Base-by-base conservation (phyloP, 2,113 vertebrate genomes). In the Catagonus wagneri region DNA sequence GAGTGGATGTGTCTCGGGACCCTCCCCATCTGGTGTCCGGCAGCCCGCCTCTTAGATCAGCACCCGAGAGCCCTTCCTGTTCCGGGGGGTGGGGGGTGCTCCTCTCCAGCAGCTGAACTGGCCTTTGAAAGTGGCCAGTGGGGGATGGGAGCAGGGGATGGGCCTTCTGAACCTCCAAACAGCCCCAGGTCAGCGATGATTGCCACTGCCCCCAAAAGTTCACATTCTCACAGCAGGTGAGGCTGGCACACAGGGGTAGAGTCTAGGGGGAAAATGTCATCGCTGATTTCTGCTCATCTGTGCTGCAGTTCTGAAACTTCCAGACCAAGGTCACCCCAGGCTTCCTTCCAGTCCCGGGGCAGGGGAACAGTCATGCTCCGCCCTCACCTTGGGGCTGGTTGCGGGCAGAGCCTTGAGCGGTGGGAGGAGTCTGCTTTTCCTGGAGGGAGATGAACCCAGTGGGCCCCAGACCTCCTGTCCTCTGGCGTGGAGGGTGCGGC, bases 211-310 rank as follows among this genome's bases (percentile, higher is more conserved):
- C 56, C 56, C 3, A 89, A 92, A 97, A 92, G 61, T 34, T 32
- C 90, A 52, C n/a, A 0, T 98, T 94, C 96, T 97, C 95, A 63
- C 44, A 90, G 84, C 32, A 94, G 93, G 6, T 86, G 61, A 78
- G 68, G 74, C 94, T 83, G 56, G 83, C 94, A 81, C 20, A 81
- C 65, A 78, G 84, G 91, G 93, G 27, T 22, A 91, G 97, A 96
- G 93, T 75, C 83, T 92, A 98, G 50, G 50, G 50, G 25, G 94
- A 97, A 97, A 95, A 97, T 83, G 76, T 96, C 29, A 1, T 79
- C 94, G 96, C 92, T 94, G 0, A 90, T 97, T 97, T 97, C 78
- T 97, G 88, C 84, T 96, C 98, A 96, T 96, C 97, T 89, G n/a
- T 97, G 97, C 96, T 95, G 90, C 94, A 92, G 86, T 96, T 98